Conservation (phyloP, 2,888 invertebrate species). For the Dastarcus helophoroides region DNA sequence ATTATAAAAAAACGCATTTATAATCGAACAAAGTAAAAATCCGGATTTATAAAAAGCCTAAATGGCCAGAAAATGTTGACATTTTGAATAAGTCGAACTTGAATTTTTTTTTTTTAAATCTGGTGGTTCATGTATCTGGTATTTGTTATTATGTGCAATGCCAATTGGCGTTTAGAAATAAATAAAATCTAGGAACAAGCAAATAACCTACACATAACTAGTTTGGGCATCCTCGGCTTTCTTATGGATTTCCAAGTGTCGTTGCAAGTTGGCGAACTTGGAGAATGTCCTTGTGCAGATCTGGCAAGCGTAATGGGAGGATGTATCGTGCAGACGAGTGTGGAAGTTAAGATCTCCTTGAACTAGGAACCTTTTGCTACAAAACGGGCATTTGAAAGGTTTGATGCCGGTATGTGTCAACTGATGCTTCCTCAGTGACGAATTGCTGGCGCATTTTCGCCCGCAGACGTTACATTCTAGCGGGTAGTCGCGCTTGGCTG, state of each 20-base stretch:
- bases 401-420: conserved; percentile 31
- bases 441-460: conserved; percentile 33
- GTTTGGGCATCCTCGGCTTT: conserved; percentile 15
- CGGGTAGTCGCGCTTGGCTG: too few species aligned
- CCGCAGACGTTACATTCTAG: conserved; percentile 36
- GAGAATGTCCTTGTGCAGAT: conserved; percentile 29
- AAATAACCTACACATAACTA: conserved; percentile 8
- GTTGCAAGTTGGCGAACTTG: conserved; percentile 28
- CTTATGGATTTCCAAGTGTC: conserved; percentile 29
- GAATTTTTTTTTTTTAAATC: too few species aligned
- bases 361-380: conserved; percentile 35
- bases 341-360: conserved; percentile 36
- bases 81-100: too few species aligned
- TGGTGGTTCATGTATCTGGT: too few species aligned
- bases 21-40: too few species aligned
- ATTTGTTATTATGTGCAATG: too few species aligned
- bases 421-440: conserved; percentile 35
- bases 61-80: too few species aligned
- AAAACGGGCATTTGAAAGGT: conserved; percentile 32
- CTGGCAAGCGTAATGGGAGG: conserved; percentile 24
- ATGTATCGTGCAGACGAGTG: conserved; percentile 29
- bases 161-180: too few species aligned
- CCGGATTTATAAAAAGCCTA: too few species aligned
- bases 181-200: too few species aligned
- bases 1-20: too few species aligned